These are phyloP conservation scores for Drosophila dunni DNA, from an alignment of 1,140 invertebrate genomes.

Conservation along the genomic window DNA sequence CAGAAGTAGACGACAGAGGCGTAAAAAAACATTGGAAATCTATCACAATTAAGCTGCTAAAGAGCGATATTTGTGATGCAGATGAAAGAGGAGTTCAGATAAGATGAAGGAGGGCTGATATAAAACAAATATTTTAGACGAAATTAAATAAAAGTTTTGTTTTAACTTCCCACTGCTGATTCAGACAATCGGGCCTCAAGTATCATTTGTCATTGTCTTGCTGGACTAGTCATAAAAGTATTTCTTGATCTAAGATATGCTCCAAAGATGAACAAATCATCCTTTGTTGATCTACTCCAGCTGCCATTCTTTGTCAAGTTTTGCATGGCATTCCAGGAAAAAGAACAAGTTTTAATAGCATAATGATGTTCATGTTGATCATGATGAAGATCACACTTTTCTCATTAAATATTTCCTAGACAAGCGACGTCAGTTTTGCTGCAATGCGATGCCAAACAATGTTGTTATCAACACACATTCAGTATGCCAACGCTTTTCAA, in stretches of 20 bases:
- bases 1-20: neutral
- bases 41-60: conserved; percentile 52
- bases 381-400: conserved; percentile 26
- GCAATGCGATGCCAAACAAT: conserved; percentile 24
- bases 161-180: neutral
- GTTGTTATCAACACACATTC: conserved; percentile 41
- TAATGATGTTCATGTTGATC: conserved; percentile 10
- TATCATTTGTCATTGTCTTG: conserved; percentile 13
- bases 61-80: conserved; percentile 8
- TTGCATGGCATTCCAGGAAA: conserved; percentile 30
- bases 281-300: conserved; percentile 19
- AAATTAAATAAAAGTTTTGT: neutral
- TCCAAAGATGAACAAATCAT: conserved; percentile 21
- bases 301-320: conserved; percentile 22
- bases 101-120: neutral
- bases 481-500: conserved; percentile 51
- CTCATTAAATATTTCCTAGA: conserved; percentile 33
- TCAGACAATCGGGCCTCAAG: neutral
- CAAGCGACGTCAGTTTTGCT: conserved; percentile 17
- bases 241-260: conserved; percentile 14
- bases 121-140: too few species aligned
- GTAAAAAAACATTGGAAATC: conserved; percentile 31
- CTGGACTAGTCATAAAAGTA: neutral
- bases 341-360: conserved; percentile 31
- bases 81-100: neutral